These are phyloP conservation scores for Dysmachus trigonus DNA, from an alignment of 2,888 invertebrate genomes.

Conservation along the genomic window DNA sequence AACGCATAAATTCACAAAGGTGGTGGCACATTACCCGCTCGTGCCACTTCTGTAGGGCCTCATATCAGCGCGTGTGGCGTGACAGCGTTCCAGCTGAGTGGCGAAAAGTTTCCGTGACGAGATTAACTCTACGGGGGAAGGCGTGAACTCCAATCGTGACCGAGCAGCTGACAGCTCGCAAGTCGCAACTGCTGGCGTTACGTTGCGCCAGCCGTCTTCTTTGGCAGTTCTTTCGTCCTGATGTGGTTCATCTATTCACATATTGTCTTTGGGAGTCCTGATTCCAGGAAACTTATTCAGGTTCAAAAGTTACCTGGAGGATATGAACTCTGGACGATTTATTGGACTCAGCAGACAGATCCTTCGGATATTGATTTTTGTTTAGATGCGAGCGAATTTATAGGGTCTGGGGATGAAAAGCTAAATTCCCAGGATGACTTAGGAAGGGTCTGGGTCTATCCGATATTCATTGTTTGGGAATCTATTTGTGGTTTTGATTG, in stretches of 20 bases:
- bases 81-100: background rate
- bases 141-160: background rate
- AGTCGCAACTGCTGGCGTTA: background rate
- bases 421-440: background rate
- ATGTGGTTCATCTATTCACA: background rate
- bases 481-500: background rate
- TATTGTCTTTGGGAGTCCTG: background rate
- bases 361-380: background rate
- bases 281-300: background rate
- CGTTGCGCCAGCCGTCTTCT: background rate
- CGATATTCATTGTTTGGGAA: background rate
- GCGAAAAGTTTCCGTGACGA: background rate
- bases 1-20: background rate
- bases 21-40: background rate
- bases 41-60: background rate
- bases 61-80: background rate
- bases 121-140: background rate
- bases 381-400: background rate
- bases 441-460: background rate
- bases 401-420: background rate
- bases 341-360: background rate
- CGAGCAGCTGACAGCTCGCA: background rate
- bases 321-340: background rate
- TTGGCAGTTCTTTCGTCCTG: background rate
- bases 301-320: background rate